Base-by-base conservation (phyloP, 2,888 invertebrate species). In the Andrena camellia region DNA sequence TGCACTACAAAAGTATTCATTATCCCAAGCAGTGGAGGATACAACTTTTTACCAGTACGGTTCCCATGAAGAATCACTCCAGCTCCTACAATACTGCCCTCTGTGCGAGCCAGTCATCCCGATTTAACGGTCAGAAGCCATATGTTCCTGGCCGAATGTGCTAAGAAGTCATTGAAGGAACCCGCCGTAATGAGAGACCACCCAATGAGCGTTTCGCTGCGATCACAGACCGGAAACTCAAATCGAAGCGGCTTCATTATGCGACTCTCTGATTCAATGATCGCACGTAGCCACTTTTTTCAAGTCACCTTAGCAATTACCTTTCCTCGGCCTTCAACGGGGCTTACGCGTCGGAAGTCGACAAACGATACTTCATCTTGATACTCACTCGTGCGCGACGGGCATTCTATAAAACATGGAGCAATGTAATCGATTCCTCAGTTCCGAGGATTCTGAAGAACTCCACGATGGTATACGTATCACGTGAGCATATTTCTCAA, bases 181-280 rank as follows among this genome's bases (percentile, higher is more conserved):
- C 89, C 42, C 81, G 77, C 71, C 81, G 84, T 87, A 88, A 89
- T 87, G 86, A 88, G 86, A 83, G 88, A 89, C 90, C 89, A 90
- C 89, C 90, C 90, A 89, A 83, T 79, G 79, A 71, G 90, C 52
- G 81, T 75, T 84, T 82, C 71, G 83, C 76, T 71, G 70, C 35
- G 84, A 88, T 86, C 82, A 69, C 78, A 82, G 71, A 69, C 86
- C 89, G 88, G 75, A 88, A 89, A 90, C 70, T 80, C 66, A 5
- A 67, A 76, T 85, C 85, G 79, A 81, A 82, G 82, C 64, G 60
- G 78, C 70, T 81, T 87, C 85, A 81, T 88, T 88, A 85, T 81
- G 75, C 76, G 60, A 71, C 64, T 75, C 78, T 71, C 78, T 82
- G 86, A 79, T 68, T 50, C 31, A 26, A 63, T 35, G 33, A 67